Conservation (phyloP, 2,797 vertebrate genomes). For the Macrochelys suwanniensis region DNA sequence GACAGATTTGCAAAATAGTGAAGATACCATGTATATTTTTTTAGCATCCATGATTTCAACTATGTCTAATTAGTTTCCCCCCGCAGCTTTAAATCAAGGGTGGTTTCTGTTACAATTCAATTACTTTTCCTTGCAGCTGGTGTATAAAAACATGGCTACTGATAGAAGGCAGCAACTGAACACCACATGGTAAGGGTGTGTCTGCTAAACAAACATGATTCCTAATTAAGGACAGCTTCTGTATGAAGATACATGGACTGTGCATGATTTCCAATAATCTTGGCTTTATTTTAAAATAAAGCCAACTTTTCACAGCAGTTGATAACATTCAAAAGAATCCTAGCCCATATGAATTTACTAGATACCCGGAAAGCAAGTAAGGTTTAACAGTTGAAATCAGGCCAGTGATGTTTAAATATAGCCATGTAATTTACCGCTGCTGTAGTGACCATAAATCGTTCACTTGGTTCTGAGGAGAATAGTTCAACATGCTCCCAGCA, state of each 20-base stretch:
- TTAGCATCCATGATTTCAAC: slow-evolving; percentile 76
- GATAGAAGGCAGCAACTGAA: slow-evolving; percentile 41
- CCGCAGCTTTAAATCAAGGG: slow-evolving; percentile 74
- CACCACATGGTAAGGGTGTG: background rate
- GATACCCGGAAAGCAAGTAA: background rate
- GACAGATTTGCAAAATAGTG: slow-evolving; percentile 51
- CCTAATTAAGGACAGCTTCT: slow-evolving; percentile 37
- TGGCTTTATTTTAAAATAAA: slow-evolving; percentile 10
- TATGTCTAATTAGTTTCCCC: slow-evolving; percentile 77
- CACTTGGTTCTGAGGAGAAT: background rate
- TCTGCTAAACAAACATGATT: slow-evolving; percentile 11
- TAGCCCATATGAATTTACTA: background rate
- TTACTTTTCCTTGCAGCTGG: slow-evolving; percentile 73
- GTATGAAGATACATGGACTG: background rate
- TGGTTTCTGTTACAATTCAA: slow-evolving; percentile 64
- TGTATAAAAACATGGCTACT: slow-evolving; percentile 51
- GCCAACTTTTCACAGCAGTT: slow-evolving; percentile 10
- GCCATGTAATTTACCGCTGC: background rate
- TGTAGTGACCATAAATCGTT: background rate
- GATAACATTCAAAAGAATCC: background rate
- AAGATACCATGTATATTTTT: slow-evolving; percentile 63
- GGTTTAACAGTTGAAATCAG: background rate
- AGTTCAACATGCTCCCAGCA: background rate
- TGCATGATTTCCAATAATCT: slow-evolving; percentile 17
- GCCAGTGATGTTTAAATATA: background rate